phyloP scores from a whole-genome alignment of 2,888 invertebrate species.

The Epistrophe eligans region DNA sequence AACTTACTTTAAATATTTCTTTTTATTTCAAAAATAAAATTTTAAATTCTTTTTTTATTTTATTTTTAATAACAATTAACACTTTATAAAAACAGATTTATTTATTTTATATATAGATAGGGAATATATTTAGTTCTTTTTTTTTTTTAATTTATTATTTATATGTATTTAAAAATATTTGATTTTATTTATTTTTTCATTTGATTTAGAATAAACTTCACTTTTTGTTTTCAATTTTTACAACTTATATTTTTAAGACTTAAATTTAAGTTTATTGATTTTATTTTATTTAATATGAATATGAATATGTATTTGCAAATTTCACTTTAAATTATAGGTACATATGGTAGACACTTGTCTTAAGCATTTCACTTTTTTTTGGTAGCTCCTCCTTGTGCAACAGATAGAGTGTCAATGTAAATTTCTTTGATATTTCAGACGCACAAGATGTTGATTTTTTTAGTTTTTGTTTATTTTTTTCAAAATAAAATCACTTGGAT shows the following conservation, averaged over 20 bases:
- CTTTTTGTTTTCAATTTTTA: slow-evolving; percentile 60
- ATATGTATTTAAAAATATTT: slow-evolving; percentile 11
- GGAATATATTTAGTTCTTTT: background rate
- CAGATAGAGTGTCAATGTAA: slow-evolving; percentile 54
- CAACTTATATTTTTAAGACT: slow-evolving; percentile 51
- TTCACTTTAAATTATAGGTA: slow-evolving; percentile 44
- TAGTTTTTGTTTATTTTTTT: slow-evolving; percentile 2
- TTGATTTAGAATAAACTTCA: slow-evolving; percentile 73
- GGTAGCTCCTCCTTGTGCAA: slow-evolving; percentile 32
- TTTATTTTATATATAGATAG: slow-evolving; percentile 5
- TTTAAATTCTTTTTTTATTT: slow-evolving; percentile 4
- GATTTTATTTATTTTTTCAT: slow-evolving; percentile 35
- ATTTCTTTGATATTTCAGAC: slow-evolving; percentile 1
- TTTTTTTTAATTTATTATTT: slow-evolving; percentile 11
- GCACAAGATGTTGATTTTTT: background rate
- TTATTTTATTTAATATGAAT: slow-evolving; percentile 8
- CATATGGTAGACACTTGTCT: slow-evolving; percentile 66
- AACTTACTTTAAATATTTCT: slow-evolving; percentile 35
- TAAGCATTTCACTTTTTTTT: slow-evolving; percentile 16
- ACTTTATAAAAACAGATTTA: slow-evolving; percentile 38
- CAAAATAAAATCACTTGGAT: slow-evolving; percentile 12
- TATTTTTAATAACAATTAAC: slow-evolving; percentile 33
- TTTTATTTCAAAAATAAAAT: slow-evolving; percentile 18
- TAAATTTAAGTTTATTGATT: slow-evolving; percentile 28
- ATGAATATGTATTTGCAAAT: slow-evolving; percentile 4